A percentile compares a stretch with the other conserved stretches of the same genome.
Evolutionary conservation across 2,797 vertebrate genomes (phyloP).

Genomic region (Enteromius afrohamiltoni): DNA sequence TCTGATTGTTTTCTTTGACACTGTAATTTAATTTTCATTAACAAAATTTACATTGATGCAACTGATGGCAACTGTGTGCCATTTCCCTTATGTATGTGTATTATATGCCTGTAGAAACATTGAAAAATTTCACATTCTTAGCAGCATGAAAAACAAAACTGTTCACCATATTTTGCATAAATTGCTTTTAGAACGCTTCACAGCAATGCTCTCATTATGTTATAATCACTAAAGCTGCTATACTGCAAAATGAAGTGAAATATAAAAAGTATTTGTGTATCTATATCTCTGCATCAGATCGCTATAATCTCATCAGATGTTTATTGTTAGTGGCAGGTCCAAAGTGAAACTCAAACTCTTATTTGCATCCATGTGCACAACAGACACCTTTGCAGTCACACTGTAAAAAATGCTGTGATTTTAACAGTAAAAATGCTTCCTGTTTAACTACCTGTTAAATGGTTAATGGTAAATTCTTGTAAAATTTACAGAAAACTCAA

Average conservation of each 20-base stretch:
- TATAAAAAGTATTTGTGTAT: not conserved
- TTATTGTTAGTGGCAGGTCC: constrained; percentile 9
- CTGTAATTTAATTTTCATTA: not conserved
- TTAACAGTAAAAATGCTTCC: no score
- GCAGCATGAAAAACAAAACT: not conserved
- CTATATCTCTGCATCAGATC: not conserved
- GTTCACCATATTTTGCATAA: not conserved
- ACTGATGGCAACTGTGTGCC: not conserved
- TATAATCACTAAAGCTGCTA: not conserved
- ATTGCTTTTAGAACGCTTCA: not conserved
- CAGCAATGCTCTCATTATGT: not conserved
- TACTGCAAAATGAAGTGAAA: not conserved
- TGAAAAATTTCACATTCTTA: not conserved
- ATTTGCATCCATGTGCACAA: not conserved
- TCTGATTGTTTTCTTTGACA: not conserved
- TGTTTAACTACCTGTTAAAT: no score
- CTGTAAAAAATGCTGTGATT: no score
- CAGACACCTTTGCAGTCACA: not conserved
- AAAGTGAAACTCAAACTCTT: not conserved
- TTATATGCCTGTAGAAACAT: not conserved
- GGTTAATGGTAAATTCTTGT: no score
- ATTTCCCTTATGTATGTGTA: not conserved
- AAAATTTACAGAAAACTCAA: no score
- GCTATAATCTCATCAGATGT: not conserved
- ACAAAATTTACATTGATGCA: not conserved